Percentiles rank a stretch among this genome's conserved stretches.
Evolutionary conservation across 2,113 vertebrate genomes (phyloP).

Genomic region (Patagioenas fasciata): DNA sequence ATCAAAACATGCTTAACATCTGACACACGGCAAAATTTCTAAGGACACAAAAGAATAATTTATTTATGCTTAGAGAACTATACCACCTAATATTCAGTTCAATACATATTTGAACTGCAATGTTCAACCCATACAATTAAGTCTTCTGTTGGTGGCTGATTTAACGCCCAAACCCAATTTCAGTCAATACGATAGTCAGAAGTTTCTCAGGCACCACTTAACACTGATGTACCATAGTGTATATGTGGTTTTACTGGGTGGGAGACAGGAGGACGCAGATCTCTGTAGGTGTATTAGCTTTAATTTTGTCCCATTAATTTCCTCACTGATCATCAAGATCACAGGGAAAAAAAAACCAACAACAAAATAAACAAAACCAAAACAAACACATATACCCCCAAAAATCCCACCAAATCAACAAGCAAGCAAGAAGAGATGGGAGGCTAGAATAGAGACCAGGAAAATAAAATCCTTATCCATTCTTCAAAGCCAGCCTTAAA

Average conservation of each 20-base stretch:
- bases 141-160: background rate
- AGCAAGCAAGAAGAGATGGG: background rate
- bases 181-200: background rate
- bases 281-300: background rate
- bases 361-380: no score
- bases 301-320: background rate
- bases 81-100: background rate
- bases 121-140: background rate
- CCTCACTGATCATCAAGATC: background rate
- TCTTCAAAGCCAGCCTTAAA: background rate
- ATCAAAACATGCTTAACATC: constrained; percentile 89
- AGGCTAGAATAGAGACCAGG: background rate
- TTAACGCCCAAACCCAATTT: background rate
- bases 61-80: background rate
- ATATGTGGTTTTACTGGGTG: background rate
- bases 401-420: background rate
- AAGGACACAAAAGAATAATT: background rate
- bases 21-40: background rate
- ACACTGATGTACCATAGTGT: background rate
- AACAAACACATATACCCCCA: no score
- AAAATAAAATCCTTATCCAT: background rate
- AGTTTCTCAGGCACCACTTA: background rate
- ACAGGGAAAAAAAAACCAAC: no score
- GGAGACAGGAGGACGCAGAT: background rate
- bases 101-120: background rate